Percentiles rank a stretch among this genome's conserved stretches.
Conservation (phyloP, 2,797 vertebrate species). For the Bucorvus abyssinicus region DNA sequence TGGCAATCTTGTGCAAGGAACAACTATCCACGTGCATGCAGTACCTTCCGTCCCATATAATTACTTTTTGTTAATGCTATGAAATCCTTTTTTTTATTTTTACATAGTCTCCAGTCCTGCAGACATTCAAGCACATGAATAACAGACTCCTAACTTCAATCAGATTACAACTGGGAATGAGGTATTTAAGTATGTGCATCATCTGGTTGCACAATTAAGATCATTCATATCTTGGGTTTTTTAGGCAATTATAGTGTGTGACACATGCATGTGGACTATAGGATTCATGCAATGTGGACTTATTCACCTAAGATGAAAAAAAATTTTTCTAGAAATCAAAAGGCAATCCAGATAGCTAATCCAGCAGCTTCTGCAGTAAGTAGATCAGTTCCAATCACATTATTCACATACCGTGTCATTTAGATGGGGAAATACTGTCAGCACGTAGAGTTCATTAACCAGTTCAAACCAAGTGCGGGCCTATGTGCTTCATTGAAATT, state of each 20-base stretch:
- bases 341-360: background rate
- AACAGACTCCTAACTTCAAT: slow-evolving; percentile 37
- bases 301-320: background rate
- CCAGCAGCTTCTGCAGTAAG: background rate
- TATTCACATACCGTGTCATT: background rate
- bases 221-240: background rate
- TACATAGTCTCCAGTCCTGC: background rate
- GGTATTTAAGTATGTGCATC: slow-evolving; percentile 8
- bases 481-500: background rate
- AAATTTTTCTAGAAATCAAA: background rate
- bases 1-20: background rate
- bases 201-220: slow-evolving; percentile 16
- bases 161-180: slow-evolving; percentile 32
- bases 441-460: background rate
- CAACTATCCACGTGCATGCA: background rate
- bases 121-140: slow-evolving; percentile 11
- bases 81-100: slow-evolving; percentile 32
- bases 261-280: background rate
- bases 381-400: background rate
- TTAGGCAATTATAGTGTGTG: background rate
- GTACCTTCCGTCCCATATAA: background rate
- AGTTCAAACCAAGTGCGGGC: background rate
- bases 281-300: background rate
- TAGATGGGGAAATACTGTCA: background rate
- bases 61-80: slow-evolving; percentile 15